A percentile compares a stretch with the other conserved stretches of the same genome.
Evolutionary conservation across 2,888 invertebrate species (phyloP).

Genomic region (Sipunculus nudus): DNA sequence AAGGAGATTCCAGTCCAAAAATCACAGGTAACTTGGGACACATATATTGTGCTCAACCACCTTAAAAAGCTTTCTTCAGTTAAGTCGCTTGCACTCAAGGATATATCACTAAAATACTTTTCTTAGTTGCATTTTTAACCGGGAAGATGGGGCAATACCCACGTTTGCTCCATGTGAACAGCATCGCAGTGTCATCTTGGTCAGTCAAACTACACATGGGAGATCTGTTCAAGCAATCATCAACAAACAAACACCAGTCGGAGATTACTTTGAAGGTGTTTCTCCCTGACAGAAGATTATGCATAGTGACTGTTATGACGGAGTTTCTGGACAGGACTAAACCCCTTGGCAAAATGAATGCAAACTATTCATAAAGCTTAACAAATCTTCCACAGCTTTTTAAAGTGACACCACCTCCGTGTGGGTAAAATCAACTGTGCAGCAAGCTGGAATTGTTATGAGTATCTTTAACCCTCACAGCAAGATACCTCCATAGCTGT

Average conservation of each 20-base stretch:
- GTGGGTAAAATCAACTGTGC: constrained; percentile 26
- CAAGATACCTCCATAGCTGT: constrained; percentile 14
- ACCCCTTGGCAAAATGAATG: constrained; percentile 10
- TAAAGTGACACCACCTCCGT: constrained; percentile 20
- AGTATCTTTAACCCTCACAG: constrained; percentile 23
- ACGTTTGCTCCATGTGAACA: constrained; percentile 21
- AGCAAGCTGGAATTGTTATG: constrained; percentile 21
- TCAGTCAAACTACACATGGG: constrained; percentile 10
- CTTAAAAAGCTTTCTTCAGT: constrained; percentile 15
- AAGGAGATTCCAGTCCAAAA: constrained; percentile 30
- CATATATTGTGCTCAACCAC: constrained; percentile 21
- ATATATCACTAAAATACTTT: constrained; percentile 20
- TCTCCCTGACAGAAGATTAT: constrained; percentile 21
- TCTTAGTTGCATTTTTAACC: constrained; percentile 28
- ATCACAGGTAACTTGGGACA: constrained; percentile 33
- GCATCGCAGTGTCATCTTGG: constrained; percentile 7
- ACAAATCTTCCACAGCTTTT: constrained; percentile 22
- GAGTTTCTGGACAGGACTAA: constrained; percentile 20
- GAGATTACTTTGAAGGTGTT: constrained; percentile 8
- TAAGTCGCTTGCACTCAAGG: constrained; percentile 17
- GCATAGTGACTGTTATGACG: constrained; percentile 14
- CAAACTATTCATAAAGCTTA: constrained; percentile 18
- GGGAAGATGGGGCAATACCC: constrained; percentile 28
- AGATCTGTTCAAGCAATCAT: constrained; percentile 27
- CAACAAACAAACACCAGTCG: constrained; percentile 18